phyloP scores from a whole-genome alignment of 2,797 vertebrate genomes.

The Danio kyathit region DNA sequence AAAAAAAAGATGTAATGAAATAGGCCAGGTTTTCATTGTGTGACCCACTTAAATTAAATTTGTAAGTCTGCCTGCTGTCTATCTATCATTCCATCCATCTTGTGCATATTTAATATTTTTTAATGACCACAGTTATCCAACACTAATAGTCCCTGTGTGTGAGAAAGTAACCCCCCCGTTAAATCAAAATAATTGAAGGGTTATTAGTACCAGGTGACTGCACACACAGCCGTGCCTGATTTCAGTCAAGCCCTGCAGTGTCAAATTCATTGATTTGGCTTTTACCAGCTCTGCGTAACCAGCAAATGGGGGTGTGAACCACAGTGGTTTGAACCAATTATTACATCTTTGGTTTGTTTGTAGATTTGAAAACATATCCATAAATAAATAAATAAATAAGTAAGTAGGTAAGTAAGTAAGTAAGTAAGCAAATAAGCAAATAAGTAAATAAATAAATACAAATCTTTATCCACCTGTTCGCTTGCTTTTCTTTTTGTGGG shows the following conservation, averaged over 20 bases:
- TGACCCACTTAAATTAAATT: not conserved
- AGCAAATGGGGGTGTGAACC: not conserved
- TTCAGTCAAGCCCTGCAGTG: not conserved
- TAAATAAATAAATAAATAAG: no score
- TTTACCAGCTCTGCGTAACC: not conserved
- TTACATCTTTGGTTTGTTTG: not conserved
- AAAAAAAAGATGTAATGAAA: not conserved
- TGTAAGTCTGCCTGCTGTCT: not conserved
- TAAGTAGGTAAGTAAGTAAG: no score
- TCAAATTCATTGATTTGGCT: not conserved
- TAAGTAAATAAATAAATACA: no score
- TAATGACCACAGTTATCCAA: conserved; percentile 19
- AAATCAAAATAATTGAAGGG: conserved; percentile 36
- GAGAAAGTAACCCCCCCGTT: conserved; percentile 36
- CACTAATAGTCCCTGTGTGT: conserved; percentile 38
- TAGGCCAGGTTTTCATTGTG: conserved; percentile 8
- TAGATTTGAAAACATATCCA: not conserved
- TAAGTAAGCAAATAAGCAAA: no score
- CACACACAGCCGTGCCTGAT: conserved; percentile 18
- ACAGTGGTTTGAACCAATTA: not conserved
- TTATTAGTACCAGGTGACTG: conserved; percentile 36
- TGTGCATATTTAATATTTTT: conserved; percentile 15
- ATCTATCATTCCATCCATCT: conserved; percentile 7
- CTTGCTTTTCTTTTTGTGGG: not conserved
- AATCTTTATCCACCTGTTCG: not conserved